Conservation (phyloP, 64 coral and sea anemone genomes). For the Porites australiensis region DNA sequence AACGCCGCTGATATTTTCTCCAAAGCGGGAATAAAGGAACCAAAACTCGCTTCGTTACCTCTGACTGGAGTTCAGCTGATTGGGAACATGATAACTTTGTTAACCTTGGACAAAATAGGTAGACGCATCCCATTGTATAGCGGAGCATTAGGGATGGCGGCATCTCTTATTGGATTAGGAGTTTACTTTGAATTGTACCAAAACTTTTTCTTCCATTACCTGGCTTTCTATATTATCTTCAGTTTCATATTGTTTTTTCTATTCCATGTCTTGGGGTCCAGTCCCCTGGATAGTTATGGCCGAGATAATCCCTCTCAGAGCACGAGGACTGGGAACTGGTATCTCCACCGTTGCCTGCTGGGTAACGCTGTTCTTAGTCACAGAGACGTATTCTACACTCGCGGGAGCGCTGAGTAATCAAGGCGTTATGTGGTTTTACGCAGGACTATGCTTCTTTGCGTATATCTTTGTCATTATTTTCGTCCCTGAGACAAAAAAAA, state of each 20-base stretch:
- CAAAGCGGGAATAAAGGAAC: slow-evolving; percentile 55
- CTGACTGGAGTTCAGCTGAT: slow-evolving; percentile 63
- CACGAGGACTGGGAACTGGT: slow-evolving; percentile 71
- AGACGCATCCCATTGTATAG: slow-evolving; percentile 61
- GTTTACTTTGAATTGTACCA: slow-evolving; percentile 78
- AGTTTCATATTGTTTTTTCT: slow-evolving; percentile 62
- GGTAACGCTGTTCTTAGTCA: slow-evolving; percentile 68
- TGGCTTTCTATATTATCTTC: slow-evolving; percentile 74
- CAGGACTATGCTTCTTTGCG: slow-evolving; percentile 35
- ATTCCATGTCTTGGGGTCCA: slow-evolving; percentile 86
- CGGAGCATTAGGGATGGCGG: slow-evolving; percentile 46
- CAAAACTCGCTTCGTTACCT: slow-evolving; percentile 66
- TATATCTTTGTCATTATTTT: slow-evolving; percentile 53
- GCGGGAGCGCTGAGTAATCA: slow-evolving; percentile 28
- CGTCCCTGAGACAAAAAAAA: slow-evolving; percentile 84
- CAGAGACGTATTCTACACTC: slow-evolving; percentile 73
- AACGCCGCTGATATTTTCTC: slow-evolving; percentile 79
- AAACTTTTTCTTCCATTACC: slow-evolving; percentile 11
- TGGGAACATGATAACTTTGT: slow-evolving; percentile 56
- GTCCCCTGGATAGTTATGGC: slow-evolving; percentile 87
- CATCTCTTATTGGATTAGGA: slow-evolving; percentile 55
- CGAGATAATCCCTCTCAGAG: slow-evolving; percentile 77
- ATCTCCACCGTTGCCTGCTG: slow-evolving; percentile 50
- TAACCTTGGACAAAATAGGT: slow-evolving; percentile 72
- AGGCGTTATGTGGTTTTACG: slow-evolving; percentile 76